Percentiles rank a stretch among this genome's conserved stretches.
Conservation (phyloP, 2,888 invertebrate genomes). For the Zhuqinia jingwanae region DNA sequence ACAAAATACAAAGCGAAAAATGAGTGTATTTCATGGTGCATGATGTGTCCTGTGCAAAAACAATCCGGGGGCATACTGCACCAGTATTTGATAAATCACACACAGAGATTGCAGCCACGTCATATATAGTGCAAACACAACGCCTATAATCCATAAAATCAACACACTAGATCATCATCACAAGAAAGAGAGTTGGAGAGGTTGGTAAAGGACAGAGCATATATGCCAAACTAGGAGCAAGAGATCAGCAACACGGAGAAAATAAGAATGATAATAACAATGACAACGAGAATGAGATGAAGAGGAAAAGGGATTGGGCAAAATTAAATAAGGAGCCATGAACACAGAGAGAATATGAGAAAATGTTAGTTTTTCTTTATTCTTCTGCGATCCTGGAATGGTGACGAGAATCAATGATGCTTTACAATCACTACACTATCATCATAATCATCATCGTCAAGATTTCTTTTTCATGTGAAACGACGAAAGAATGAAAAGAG, state of each 20-base stretch:
- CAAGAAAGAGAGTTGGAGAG: not conserved
- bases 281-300: slow-evolving; percentile 9
- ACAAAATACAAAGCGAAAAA: too few species aligned
- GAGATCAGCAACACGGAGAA: not conserved
- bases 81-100: slow-evolving; percentile 13
- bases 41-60: not conserved
- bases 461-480: slow-evolving; percentile 28
- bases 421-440: slow-evolving; percentile 33
- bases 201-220: not conserved
- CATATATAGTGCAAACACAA: not conserved
- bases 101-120: not conserved
- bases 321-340: slow-evolving; percentile 57
- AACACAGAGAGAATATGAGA: slow-evolving; percentile 26
- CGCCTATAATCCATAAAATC: slow-evolving; percentile 24
- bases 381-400: not conserved
- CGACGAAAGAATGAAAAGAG: slow-evolving; percentile 12
- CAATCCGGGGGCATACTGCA: slow-evolving; percentile 5
- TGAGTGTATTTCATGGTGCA: not conserved
- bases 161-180: slow-evolving; percentile 18
- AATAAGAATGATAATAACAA: slow-evolving; percentile 9
- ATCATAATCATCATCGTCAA: slow-evolving; percentile 14
- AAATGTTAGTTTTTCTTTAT: not conserved
- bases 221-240: not conserved
- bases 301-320: slow-evolving; percentile 28
- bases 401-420: slow-evolving; percentile 38